Percentiles rank a stretch among this genome's conserved stretches.
Conservation (phyloP, 2,888 invertebrate species). For the Xylota segnis region DNA sequence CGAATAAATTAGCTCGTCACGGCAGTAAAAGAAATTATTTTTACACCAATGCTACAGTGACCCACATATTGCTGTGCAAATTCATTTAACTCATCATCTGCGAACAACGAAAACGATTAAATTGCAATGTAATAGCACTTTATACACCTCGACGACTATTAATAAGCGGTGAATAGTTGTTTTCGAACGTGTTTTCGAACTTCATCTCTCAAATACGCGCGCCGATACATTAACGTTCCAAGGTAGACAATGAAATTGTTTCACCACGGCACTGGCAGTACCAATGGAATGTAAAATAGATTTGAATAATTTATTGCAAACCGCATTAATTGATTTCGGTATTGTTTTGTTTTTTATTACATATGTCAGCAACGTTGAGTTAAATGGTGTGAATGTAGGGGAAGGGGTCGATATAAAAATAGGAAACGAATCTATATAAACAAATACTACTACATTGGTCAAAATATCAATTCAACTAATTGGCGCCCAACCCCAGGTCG, state of each 20-base stretch:
- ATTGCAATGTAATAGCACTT: slow-evolving; percentile 3
- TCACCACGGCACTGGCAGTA: not conserved
- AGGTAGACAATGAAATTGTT: not conserved
- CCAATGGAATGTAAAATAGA: slow-evolving; percentile 2
- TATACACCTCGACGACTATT: slow-evolving; percentile 4
- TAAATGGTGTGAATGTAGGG: too few species aligned
- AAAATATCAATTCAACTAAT: too few species aligned
- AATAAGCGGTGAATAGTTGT: slow-evolving; percentile 27
- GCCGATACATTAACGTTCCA: slow-evolving; percentile 5
- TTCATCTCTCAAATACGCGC: not conserved
- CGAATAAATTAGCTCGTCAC: slow-evolving; percentile 25
- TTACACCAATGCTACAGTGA: not conserved
- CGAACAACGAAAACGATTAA: slow-evolving; percentile 16
- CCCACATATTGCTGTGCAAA: slow-evolving; percentile 31
- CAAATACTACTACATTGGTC: too few species aligned
- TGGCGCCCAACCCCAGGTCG: too few species aligned
- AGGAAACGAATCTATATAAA: too few species aligned
- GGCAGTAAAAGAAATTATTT: slow-evolving; percentile 1
- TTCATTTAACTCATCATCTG: slow-evolving; percentile 30
- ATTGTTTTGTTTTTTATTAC: not conserved
- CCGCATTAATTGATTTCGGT: slow-evolving; percentile 48
- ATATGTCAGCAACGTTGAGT: too few species aligned
- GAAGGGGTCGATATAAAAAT: too few species aligned
- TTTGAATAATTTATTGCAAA: slow-evolving; percentile 52
- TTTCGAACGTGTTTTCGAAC: not conserved